Evolutionary conservation across 2,888 invertebrate species (phyloP).

Genomic region (Melanostoma scalare): DNA sequence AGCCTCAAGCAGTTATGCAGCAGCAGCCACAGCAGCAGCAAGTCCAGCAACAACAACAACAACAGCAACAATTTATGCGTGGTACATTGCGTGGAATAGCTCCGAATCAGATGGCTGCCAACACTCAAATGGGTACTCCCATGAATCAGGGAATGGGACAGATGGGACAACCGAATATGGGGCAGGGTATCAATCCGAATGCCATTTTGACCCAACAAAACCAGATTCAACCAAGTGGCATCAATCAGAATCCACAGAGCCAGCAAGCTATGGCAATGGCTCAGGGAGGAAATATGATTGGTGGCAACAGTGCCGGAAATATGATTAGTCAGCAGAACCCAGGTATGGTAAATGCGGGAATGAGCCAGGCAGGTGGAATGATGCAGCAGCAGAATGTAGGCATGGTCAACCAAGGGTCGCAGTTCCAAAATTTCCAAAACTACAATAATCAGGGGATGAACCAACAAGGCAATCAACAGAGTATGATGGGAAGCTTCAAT

Average conservation of each 20-base stretch:
- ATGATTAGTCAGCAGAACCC: conserved; percentile 75
- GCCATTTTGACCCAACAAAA: conserved; percentile 74
- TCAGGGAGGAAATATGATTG: conserved; percentile 79
- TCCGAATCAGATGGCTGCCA: conserved; percentile 82
- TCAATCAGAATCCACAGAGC: conserved; percentile 79
- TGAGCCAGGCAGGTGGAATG: conserved; percentile 75
- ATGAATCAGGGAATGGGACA: conserved; percentile 82
- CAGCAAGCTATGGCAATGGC: conserved; percentile 77
- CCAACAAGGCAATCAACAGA: conserved; percentile 80
- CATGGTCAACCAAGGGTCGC: conserved; percentile 80
- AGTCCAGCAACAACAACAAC: conserved; percentile 76
- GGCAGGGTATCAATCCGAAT: conserved; percentile 77
- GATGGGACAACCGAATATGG: conserved; percentile 80
- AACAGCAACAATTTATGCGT: conserved; percentile 79
- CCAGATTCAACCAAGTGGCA: conserved; percentile 73
- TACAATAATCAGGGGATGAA: conserved; percentile 84
- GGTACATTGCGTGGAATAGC: conserved; percentile 80
- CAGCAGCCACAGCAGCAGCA: conserved; percentile 80
- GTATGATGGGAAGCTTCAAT: conserved; percentile 81
- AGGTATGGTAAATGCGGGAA: conserved; percentile 76
- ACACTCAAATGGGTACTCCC: conserved; percentile 82
- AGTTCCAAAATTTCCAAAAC: conserved; percentile 85
- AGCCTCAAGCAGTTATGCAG: conserved; percentile 77
- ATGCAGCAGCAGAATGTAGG: conserved; percentile 79
- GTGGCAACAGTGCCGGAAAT: conserved; percentile 72